phyloP scores from a whole-genome alignment of 2,888 invertebrate species.

The Drosophila nr. medialis region DNA sequence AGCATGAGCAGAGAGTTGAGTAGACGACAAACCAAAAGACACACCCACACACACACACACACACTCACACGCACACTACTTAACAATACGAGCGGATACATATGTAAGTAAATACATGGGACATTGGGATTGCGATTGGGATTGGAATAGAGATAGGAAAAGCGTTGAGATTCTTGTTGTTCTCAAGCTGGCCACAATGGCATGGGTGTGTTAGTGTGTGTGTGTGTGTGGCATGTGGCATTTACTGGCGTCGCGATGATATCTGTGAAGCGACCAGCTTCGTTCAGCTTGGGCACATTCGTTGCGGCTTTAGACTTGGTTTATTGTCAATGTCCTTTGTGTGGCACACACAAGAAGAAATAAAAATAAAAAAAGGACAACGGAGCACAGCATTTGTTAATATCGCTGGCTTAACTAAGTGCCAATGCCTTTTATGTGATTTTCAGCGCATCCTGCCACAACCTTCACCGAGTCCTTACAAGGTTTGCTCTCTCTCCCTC shows the following conservation, averaged over 20 bases:
- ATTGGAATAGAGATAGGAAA: conserved; percentile 39
- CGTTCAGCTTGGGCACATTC: conserved; percentile 40
- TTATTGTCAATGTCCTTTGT: conserved; percentile 55
- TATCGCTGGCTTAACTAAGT: conserved; percentile 77
- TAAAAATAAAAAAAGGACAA: conserved; percentile 42
- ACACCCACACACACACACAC: conserved; percentile 9
- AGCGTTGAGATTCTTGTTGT: conserved; percentile 39
- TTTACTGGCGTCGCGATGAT: conserved; percentile 64
- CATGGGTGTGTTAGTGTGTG: background rate
- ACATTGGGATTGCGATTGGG: conserved; percentile 28
- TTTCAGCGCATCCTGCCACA: conserved; percentile 44
- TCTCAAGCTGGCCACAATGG: conserved; percentile 51
- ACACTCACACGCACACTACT: conserved; percentile 9
- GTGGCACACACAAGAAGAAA: conserved; percentile 13
- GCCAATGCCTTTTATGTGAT: conserved; percentile 79
- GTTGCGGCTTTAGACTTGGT: conserved; percentile 59
- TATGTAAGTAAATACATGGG: conserved; percentile 47
- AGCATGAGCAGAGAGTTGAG: conserved; percentile 19
- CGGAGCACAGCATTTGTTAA: conserved; percentile 72
- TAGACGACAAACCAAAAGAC: conserved; percentile 30
- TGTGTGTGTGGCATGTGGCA: conserved; percentile 61
- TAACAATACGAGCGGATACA: conserved; percentile 39
- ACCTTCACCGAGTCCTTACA: conserved; percentile 11
- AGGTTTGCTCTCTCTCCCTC: background rate
- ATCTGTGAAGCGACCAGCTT: conserved; percentile 41